phyloP scores from a whole-genome alignment of 2,113 vertebrate genomes.

The Callipepla squamata region DNA sequence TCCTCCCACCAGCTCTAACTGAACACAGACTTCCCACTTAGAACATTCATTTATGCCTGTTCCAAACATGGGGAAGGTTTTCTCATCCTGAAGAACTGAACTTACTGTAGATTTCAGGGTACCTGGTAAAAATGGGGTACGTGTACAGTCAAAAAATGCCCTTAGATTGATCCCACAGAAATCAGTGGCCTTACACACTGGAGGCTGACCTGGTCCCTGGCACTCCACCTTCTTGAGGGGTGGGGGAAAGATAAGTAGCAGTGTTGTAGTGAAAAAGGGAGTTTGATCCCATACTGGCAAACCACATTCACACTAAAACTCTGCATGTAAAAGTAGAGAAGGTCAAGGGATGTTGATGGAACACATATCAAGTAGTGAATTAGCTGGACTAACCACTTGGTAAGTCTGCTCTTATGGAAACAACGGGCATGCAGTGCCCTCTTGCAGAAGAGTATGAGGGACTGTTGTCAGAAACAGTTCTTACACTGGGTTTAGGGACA shows the following conservation, averaged over 20 bases:
- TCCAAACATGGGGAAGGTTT: not conserved
- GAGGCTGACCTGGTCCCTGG: not conserved
- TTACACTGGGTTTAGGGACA: not conserved
- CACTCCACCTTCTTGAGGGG: not conserved
- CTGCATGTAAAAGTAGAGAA: not conserved
- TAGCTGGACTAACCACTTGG: not conserved
- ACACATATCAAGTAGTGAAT: not conserved
- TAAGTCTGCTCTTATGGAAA: not conserved
- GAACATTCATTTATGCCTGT: not conserved
- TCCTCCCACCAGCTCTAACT: not conserved
- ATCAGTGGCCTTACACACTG: accelerated
- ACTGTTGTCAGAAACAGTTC: not conserved
- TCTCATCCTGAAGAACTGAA: not conserved
- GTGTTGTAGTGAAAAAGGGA: not conserved
- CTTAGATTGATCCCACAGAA: not conserved
- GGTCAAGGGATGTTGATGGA: not conserved
- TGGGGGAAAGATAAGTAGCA: not conserved
- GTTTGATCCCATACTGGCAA: not conserved
- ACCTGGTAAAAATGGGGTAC: not conserved
- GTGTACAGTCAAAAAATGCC: not conserved
- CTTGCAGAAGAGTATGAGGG: not conserved
- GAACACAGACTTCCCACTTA: conserved; percentile 11
- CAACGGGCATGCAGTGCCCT: not conserved
- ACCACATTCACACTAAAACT: not conserved
- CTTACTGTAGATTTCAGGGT: not conserved